A percentile compares a stretch with the other conserved stretches of the same genome.
These are phyloP conservation scores for Sminthurides bifidus DNA, from an alignment of 1,140 invertebrate species.

Conservation along the genomic window DNA sequence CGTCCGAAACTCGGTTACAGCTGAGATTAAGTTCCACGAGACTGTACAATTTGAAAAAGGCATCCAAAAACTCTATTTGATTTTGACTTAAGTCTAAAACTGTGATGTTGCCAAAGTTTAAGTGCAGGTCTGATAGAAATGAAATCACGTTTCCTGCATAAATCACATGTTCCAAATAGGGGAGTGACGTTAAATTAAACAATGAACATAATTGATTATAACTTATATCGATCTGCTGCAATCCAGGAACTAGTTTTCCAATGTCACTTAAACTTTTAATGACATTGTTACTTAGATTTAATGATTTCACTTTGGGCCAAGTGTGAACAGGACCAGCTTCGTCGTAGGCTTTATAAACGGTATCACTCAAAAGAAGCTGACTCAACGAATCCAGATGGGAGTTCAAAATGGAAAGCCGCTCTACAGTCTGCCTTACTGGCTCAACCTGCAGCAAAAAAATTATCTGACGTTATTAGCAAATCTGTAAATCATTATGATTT, in stretches of 20 bases:
- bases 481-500: background rate
- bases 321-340: slow-evolving; percentile 20
- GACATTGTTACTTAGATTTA: slow-evolving; percentile 23
- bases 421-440: slow-evolving; percentile 48
- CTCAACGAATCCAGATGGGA: slow-evolving; percentile 49
- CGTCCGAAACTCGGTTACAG: slow-evolving; percentile 65
- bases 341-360: slow-evolving; percentile 41
- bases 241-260: slow-evolving; percentile 25
- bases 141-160: slow-evolving; percentile 62
- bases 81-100: slow-evolving; percentile 79
- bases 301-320: slow-evolving; percentile 17
- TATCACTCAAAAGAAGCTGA: slow-evolving; percentile 64
- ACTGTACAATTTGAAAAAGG: slow-evolving; percentile 71
- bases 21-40: slow-evolving; percentile 73
- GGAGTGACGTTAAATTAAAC: slow-evolving; percentile 61
- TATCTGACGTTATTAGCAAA: too few relatives aligned
- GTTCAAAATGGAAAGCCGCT: slow-evolving; percentile 46
- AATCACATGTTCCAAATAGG: slow-evolving; percentile 59
- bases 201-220: slow-evolving; percentile 29
- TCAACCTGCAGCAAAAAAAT: slow-evolving; percentile 14
- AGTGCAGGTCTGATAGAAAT: slow-evolving; percentile 54
- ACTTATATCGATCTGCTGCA: slow-evolving; percentile 26
- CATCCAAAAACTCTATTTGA: slow-evolving; percentile 56
- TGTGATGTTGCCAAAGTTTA: slow-evolving; percentile 76
- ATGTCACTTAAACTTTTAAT: slow-evolving; percentile 25